These are phyloP conservation scores for Lordiphosa mommai DNA, from an alignment of 1,140 invertebrate species.

Conservation along the genomic window DNA sequence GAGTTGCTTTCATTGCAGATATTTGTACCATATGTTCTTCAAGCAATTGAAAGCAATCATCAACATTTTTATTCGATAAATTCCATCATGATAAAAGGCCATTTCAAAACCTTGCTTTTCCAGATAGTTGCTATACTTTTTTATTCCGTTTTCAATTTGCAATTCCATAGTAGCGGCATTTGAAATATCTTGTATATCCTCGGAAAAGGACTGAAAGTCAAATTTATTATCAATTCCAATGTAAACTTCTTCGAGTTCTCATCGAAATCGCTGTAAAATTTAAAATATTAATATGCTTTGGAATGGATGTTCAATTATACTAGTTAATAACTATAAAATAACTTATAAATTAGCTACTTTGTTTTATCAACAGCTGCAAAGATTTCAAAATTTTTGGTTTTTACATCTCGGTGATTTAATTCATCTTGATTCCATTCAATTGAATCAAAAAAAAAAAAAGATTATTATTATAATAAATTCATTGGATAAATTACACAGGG, in stretches of 20 bases:
- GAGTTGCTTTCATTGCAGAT: conserved; percentile 91
- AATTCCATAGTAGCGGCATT: conserved; percentile 91
- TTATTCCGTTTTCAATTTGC: conserved; percentile 89
- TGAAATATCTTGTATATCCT: conserved; percentile 90
- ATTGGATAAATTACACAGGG: too few species aligned
- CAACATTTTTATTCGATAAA: conserved; percentile 84
- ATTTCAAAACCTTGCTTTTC: conserved; percentile 87
- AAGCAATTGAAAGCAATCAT: conserved; percentile 86
- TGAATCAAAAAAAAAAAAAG: too few species aligned
- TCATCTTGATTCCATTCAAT: too few species aligned
- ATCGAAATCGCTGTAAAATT: conserved; percentile 85
- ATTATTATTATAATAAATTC: too few species aligned
- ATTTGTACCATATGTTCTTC: conserved; percentile 88
- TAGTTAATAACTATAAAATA: too few species aligned
- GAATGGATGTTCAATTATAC: too few species aligned
- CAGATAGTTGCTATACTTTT: conserved; percentile 86
- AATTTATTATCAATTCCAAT: conserved; percentile 87
- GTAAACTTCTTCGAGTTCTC: conserved; percentile 88
- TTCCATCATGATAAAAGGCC: conserved; percentile 85
- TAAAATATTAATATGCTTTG: too few species aligned
- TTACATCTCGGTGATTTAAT: too few species aligned
- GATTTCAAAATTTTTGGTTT: too few species aligned
- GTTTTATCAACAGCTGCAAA: too few species aligned
- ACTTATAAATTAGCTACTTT: too few species aligned
- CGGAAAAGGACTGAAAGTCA: conserved; percentile 89